Evolutionary conservation across 2,113 vertebrate genomes (phyloP).

Genomic region (Chamaetylas fuelleborni): DNA sequence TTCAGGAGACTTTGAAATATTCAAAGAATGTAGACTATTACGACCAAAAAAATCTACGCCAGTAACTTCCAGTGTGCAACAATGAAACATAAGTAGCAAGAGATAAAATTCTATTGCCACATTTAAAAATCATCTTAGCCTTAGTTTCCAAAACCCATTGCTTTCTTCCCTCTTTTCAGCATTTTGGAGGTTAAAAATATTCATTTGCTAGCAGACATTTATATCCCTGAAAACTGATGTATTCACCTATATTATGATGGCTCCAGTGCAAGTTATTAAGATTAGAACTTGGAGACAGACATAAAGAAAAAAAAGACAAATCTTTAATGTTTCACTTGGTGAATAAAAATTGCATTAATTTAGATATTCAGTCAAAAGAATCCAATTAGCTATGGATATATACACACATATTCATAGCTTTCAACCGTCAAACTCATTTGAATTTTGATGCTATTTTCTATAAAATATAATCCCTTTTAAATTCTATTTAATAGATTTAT

Average conservation of each 20-base stretch:
- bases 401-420: slow-evolving; percentile 27
- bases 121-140: background rate
- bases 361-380: slow-evolving; percentile 28
- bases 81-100: background rate
- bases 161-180: background rate
- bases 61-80: background rate
- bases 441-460: slow-evolving; percentile 32
- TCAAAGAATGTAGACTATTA: background rate
- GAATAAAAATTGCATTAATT: slow-evolving; percentile 45
- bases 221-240: background rate
- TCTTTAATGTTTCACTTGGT: background rate
- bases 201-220: background rate
- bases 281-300: background rate
- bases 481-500: slow-evolving; percentile 15
- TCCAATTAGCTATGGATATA: slow-evolving; percentile 46
- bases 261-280: background rate
- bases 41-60: fast-evolving
- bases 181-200: background rate
- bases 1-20: background rate
- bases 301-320: background rate
- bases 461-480: slow-evolving; percentile 21
- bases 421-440: background rate
- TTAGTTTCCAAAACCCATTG: background rate
- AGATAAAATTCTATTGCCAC: background rate
- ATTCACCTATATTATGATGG: background rate